These are phyloP conservation scores for Poeciliopsis infans DNA, from an alignment of 2,797 vertebrate genomes.

Conservation along the genomic window DNA sequence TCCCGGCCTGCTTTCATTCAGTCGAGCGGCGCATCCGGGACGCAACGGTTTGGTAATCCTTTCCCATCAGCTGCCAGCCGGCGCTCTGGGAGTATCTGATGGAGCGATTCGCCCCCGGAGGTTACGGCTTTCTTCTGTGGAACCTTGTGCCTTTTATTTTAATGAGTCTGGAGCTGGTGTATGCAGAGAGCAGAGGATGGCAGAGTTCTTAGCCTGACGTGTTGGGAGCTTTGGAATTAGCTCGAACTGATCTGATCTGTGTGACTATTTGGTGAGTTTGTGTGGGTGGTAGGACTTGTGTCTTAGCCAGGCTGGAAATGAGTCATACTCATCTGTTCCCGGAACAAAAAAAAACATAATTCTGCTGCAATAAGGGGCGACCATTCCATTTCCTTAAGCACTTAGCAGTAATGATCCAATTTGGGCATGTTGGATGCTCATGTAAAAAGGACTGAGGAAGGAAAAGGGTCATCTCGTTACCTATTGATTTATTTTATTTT, in stretches of 20 bases:
- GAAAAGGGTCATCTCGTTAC: background rate
- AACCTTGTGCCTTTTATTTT: background rate
- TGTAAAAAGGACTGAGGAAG: background rate
- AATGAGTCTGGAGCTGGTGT: constrained; percentile 12
- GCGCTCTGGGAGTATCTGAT: constrained; percentile 26
- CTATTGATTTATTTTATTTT: too few relatives aligned
- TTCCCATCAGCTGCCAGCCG: constrained; percentile 5
- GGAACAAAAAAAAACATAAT: background rate
- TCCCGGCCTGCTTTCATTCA: constrained; percentile 23
- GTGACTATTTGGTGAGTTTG: constrained; percentile 9
- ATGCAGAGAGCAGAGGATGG: background rate
- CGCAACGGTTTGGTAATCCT: constrained; percentile 22
- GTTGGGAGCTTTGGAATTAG: constrained; percentile 2
- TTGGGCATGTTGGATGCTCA: background rate
- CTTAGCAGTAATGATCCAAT: background rate
- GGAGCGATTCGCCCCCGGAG: background rate
- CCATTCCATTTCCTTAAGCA: background rate
- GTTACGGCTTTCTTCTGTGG: background rate
- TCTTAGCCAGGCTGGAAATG: constrained; percentile 20
- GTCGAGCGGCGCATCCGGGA: constrained; percentile 16
- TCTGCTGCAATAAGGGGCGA: background rate
- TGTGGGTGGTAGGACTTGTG: constrained; percentile 8
- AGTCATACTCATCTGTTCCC: background rate
- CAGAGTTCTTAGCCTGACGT: background rate
- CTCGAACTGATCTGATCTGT: background rate